phyloP scores from a whole-genome alignment of 2,888 invertebrate genomes.

The Acronicta aceris region DNA sequence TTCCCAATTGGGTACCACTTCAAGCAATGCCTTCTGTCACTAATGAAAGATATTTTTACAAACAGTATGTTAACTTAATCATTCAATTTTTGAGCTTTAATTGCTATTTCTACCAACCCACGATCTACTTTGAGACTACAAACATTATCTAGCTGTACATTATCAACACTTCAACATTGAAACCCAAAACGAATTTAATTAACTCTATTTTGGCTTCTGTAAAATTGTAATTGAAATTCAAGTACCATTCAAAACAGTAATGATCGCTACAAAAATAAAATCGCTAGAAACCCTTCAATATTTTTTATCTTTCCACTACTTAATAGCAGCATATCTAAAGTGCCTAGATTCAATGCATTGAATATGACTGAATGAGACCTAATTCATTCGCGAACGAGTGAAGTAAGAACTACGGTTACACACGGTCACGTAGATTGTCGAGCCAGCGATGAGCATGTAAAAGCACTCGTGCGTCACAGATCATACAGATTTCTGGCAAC shows the following conservation, averaged over 20 bases:
- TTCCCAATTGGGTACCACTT: too few species aligned
- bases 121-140: too few species aligned
- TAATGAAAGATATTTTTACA: too few species aligned
- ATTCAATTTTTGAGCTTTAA: too few species aligned
- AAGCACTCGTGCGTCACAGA: conserved; percentile 68
- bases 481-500: conserved; percentile 58
- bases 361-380: conserved; percentile 55
- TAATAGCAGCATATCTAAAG: conserved; percentile 42
- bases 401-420: conserved; percentile 55
- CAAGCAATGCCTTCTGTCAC: too few species aligned
- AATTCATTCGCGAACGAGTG: conserved; percentile 46
- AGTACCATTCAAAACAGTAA: conserved; percentile 4
- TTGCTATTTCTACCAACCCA: too few species aligned
- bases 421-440: conserved; percentile 66
- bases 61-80: too few species aligned
- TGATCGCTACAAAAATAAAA: conserved; percentile 15
- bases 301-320: conserved; percentile 41
- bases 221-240: not conserved
- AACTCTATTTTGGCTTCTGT: not conserved
- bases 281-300: conserved; percentile 15
- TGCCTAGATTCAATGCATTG: conserved; percentile 56
- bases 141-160: not conserved
- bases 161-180: too few species aligned
- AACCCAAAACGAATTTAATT: too few species aligned
- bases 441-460: conserved; percentile 61